Evolutionary conservation across 2,113 vertebrate genomes (phyloP).

Genomic region (Tachysurus fulvidraco): DNA sequence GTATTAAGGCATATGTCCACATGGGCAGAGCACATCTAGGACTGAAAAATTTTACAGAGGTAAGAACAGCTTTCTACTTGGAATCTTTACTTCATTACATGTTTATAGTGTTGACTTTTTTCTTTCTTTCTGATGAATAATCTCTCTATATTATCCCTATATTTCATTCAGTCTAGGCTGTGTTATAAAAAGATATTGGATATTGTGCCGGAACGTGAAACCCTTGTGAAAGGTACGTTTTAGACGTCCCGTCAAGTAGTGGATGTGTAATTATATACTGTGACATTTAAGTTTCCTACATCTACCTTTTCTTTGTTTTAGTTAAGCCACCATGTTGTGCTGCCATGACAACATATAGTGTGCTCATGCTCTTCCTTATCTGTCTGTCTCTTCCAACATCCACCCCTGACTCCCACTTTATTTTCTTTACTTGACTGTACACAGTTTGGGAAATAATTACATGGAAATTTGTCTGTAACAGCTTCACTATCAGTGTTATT

Average conservation of each 20-base stretch:
- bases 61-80: constrained; percentile 63
- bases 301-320: not conserved
- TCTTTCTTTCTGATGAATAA: not conserved
- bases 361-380: no score
- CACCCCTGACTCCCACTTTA: not conserved
- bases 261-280: not conserved
- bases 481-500: not conserved
- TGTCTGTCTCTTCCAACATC: not conserved
- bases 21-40: constrained; percentile 86
- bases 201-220: constrained; percentile 64
- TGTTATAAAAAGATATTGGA: constrained; percentile 71
- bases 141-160: not conserved
- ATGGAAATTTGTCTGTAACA: not conserved
- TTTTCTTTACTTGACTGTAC: not conserved
- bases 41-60: constrained; percentile 77
- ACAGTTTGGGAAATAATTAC: not conserved
- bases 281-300: constrained; percentile 9
- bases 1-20: constrained; percentile 84
- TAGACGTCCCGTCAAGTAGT: constrained; percentile 15
- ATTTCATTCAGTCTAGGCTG: constrained; percentile 65
- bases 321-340: not conserved
- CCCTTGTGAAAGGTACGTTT: constrained; percentile 70
- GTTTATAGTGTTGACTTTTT: constrained; percentile 19
- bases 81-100: not conserved
- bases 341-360: constrained; percentile 17